Evolutionary conservation across 1,140 invertebrate genomes (phyloP).

Genomic region (Neoseiulus cucumeris): DNA sequence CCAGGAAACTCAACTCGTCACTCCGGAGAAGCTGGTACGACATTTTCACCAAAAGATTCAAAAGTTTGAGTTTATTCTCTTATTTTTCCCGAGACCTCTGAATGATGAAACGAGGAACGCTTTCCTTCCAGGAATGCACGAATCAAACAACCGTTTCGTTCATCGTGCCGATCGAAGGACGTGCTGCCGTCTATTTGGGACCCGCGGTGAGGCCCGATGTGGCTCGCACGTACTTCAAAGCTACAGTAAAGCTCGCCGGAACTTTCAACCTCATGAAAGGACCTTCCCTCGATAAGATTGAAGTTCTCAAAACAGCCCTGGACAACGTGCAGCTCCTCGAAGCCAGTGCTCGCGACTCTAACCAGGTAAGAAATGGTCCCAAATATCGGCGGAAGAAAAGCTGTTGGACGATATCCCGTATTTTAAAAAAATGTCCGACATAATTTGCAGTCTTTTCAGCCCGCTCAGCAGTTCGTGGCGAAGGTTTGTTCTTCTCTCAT

Average conservation of each 20-base stretch:
- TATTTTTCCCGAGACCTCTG: no score
- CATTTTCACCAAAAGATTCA: no score
- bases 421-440: no score
- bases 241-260: not conserved
- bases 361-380: slow-evolving; percentile 7
- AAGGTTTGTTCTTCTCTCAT: not conserved
- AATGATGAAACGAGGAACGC: no score
- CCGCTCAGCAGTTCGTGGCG: slow-evolving; percentile 4
- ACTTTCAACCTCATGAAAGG: slow-evolving; percentile 3
- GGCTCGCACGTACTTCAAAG: slow-evolving; percentile 7
- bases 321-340: slow-evolving; percentile 2
- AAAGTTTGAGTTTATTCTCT: no score
- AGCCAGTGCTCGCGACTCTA: not conserved
- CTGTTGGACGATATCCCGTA: no score
- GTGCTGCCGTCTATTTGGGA: not conserved
- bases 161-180: not conserved
- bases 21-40: not conserved
- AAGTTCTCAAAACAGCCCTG: not conserved
- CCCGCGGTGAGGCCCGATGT: not conserved
- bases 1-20: not conserved
- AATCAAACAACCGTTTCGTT: not conserved
- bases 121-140: not conserved
- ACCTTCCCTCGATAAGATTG: not conserved
- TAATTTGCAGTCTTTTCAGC: not conserved
- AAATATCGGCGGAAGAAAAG: no score